Evolutionary conservation across 2,797 vertebrate species (phyloP), one percentile per base, ranked within the genome.

Genomic region (Neosalanx taihuensis): DNA sequence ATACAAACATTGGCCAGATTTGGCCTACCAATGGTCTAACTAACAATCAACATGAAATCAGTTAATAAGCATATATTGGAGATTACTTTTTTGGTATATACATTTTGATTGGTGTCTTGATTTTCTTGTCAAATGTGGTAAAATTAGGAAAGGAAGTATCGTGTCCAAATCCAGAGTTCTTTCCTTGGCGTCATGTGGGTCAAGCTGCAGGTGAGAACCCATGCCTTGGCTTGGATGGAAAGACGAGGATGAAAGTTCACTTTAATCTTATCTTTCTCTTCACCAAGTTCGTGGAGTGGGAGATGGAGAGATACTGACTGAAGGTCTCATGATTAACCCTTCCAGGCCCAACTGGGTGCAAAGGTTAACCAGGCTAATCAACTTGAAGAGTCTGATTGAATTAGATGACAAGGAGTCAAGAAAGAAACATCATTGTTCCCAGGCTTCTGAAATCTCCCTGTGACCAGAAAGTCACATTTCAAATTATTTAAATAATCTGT

Each of bases 311-410:
- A 86, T 76, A 73, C 84, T 94, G 94, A 95, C 94, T 85, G 23
- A 77, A 79, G 92, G 92, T 92, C 91, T 90, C 76, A 92, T 92
- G 90, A 94, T 96, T 96, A 97, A 96, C 95, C 93, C 94, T 90
- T 93, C 79, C 87, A 84, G 90, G 81, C 86, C 92, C 89, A 79
- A 82, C 71, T 79, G 82, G 77, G 89, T 92, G 87, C 88, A 91
- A 87, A 94, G 93, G 92, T 95, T 95, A 95, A 95, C 91, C 88
- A 87, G 84, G 76, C 92, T 89, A 89, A 94, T 93, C 85, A 92
- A 92, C 88, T 89, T 84, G 88, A 87, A 90, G 86, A 88, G 84
- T 79, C 79, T 88, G 83, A 84, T 90, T 91, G 85, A 91, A 88
- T 91, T 87, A 86, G 79, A 91, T 84, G 76, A 85, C 69, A 67